phyloP scores from a whole-genome alignment of 2,888 invertebrate species.

The Blera fallax region DNA sequence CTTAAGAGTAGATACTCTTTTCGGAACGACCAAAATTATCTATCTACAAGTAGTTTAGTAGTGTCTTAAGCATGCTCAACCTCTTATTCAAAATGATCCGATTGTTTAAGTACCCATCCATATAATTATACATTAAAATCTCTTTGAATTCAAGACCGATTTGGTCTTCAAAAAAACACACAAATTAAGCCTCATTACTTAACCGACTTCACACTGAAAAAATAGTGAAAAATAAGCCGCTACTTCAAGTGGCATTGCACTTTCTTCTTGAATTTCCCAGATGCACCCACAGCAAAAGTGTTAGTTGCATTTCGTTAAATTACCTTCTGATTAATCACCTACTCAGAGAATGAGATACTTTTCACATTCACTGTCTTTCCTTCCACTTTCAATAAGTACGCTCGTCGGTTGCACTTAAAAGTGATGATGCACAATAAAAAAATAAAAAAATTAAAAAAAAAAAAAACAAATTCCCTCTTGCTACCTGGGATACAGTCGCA shows the following conservation, averaged over 20 bases:
- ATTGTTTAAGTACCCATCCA: no score
- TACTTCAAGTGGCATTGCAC: background rate
- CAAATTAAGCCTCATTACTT: background rate
- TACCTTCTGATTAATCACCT: slow-evolving; percentile 37
- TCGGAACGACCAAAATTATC: no score
- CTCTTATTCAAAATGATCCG: no score
- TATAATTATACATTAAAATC: no score
- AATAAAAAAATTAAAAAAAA: no score
- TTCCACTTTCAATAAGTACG: slow-evolving; percentile 28
- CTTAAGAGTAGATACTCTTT: no score
- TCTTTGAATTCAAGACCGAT: no score
- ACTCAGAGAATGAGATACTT: slow-evolving; percentile 19
- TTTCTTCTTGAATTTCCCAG: slow-evolving; percentile 21
- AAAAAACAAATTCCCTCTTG: background rate
- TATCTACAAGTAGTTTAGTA: no score
- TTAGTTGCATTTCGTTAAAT: slow-evolving; percentile 3
- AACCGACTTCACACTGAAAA: background rate
- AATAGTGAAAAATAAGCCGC: background rate
- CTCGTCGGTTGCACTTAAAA: background rate
- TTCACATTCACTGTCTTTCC: slow-evolving; percentile 35
- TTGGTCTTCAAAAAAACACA: background rate
- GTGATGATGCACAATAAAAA: slow-evolving; percentile 17
- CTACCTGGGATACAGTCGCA: background rate
- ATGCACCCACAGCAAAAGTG: background rate
- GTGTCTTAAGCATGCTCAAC: no score